Evolutionary conservation across 2,888 invertebrate genomes (phyloP).

Genomic region (Hymenopus coronatus): DNA sequence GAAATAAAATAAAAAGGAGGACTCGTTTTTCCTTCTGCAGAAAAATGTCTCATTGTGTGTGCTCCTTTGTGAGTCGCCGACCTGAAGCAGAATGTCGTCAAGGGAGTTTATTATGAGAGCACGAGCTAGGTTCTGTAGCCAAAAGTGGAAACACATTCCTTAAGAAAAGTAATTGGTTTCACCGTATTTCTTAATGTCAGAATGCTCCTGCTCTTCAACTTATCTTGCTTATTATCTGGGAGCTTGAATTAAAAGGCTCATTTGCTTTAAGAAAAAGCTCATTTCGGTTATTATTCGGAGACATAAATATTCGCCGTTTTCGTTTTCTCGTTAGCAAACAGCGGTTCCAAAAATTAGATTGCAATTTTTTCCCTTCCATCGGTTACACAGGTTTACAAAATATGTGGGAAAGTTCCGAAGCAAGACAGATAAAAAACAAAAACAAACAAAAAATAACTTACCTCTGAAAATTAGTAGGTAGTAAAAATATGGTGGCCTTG

Average conservation of each 20-base stretch:
- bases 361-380: too few species aligned
- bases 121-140: neutral
- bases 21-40: neutral
- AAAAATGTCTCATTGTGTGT: neutral
- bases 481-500: too few species aligned
- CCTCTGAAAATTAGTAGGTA: too few species aligned
- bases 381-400: too few species aligned
- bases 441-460: too few species aligned
- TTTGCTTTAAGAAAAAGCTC: neutral
- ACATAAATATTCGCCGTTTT: neutral
- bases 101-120: neutral
- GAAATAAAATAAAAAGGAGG: neutral
- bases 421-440: too few species aligned
- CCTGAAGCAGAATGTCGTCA: neutral
- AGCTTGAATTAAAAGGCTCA: neutral
- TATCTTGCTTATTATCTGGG: neutral
- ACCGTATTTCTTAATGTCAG: neutral
- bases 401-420: too few species aligned
- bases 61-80: neutral
- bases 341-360: too few species aligned
- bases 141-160: neutral
- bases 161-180: neutral
- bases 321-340: neutral
- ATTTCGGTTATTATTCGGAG: neutral
- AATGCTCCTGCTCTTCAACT: neutral